Evolutionary conservation across 2,888 invertebrate genomes (phyloP).

Genomic region (Abscondita cerata): DNA sequence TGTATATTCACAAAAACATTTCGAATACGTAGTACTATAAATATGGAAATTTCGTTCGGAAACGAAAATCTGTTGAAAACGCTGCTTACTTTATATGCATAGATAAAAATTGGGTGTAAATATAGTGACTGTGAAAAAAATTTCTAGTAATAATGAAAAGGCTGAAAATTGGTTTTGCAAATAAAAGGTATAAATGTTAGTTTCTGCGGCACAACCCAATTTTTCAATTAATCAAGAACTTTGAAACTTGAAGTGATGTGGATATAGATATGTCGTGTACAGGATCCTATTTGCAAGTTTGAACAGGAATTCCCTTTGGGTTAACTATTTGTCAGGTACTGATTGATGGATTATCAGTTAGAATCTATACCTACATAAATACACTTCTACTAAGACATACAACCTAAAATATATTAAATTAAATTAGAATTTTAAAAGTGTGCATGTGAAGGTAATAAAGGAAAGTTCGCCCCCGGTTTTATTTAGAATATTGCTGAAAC

Average conservation of each 20-base stretch:
- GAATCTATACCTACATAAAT: constrained; percentile 5
- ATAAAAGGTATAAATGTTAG: too few species aligned
- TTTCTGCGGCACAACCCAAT: too few species aligned
- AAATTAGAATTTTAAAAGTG: too few species aligned
- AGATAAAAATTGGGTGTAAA: constrained; percentile 14
- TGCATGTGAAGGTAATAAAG: too few species aligned
- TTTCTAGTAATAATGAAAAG: constrained; percentile 5
- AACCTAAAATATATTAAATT: too few species aligned
- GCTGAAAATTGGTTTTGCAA: background rate
- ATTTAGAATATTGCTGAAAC: too few species aligned
- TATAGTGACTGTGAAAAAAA: background rate
- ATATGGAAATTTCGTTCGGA: constrained; percentile 15
- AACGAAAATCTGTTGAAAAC: constrained; percentile 14
- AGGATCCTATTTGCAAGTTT: constrained; percentile 10
- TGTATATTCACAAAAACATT: constrained; percentile 3
- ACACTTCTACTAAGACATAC: background rate
- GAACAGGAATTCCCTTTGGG: constrained; percentile 10
- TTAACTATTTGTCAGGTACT: constrained; percentile 9
- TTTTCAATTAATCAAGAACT: background rate
- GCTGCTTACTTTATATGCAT: constrained; percentile 17
- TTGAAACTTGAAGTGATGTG: background rate
- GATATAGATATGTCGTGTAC: constrained; percentile 5
- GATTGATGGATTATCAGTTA: constrained; percentile 17
- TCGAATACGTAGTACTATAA: constrained; percentile 14
- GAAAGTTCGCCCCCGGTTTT: too few species aligned